Conservation (phyloP, 2,888 invertebrate species). For the Pseudococcus jackbeardsleyi region DNA sequence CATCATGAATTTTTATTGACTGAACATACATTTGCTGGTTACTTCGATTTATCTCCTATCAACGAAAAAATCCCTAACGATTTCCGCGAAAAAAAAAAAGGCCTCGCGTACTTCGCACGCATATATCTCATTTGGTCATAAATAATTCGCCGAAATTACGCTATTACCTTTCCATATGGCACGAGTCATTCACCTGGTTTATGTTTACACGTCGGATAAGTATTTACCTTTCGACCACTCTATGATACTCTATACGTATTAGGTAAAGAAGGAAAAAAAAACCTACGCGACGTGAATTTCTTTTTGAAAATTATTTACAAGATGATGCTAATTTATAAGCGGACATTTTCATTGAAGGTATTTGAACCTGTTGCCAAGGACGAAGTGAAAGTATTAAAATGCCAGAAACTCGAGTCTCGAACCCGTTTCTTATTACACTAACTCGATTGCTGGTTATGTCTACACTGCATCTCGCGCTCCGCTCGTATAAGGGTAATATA, state of each 20-base stretch:
- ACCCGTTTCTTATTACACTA: slow-evolving; percentile 59
- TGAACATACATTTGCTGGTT: too few relatives aligned
- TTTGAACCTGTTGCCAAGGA: slow-evolving; percentile 60
- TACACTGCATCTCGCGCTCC: background rate
- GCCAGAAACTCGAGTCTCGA: slow-evolving; percentile 56
- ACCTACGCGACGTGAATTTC: slow-evolving; percentile 44
- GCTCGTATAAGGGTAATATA: slow-evolving; percentile 55
- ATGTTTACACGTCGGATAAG: background rate
- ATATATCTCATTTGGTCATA: background rate
- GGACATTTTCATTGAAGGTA: slow-evolving; percentile 43
- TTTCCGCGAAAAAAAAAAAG: background rate
- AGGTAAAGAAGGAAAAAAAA: slow-evolving; percentile 21
- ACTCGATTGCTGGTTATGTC: slow-evolving; percentile 55
- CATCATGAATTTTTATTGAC: too few relatives aligned
- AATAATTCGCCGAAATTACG: slow-evolving; percentile 2
- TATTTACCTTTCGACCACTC: slow-evolving; percentile 4
- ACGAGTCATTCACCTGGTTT: slow-evolving; percentile 4
- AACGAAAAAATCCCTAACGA: background rate
- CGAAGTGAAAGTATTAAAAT: slow-evolving; percentile 62
- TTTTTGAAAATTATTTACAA: slow-evolving; percentile 53
- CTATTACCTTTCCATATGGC: background rate
- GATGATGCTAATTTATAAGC: slow-evolving; percentile 49
- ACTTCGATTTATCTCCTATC: too few relatives aligned
- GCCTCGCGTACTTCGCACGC: background rate
- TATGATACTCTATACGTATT: background rate